Base-by-base conservation (phyloP, 2,113 vertebrate genomes). In the Dissostichus mawsoni region DNA sequence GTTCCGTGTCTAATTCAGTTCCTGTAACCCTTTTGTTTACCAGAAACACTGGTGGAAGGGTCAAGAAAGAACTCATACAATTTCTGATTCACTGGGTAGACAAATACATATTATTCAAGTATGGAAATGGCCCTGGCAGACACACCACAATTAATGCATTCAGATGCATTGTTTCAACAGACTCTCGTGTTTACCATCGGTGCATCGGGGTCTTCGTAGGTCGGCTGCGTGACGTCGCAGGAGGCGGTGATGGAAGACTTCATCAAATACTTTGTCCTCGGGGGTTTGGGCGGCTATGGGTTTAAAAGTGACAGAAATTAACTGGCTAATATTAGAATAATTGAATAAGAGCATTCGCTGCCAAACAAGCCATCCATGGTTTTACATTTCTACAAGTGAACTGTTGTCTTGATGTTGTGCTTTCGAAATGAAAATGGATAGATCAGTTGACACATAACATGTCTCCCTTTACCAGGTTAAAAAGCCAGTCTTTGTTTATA, bases 201-300 rank as follows among this genome's bases (percentile, higher is more conserved):
- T 10, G 65, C 33, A 1, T 89, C 77, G 0, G 8, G 74, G 53
- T 90, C 89, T 58, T 87, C 71, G 1, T 69, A 80, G 16, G 5
- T 0, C 3, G 41, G 0, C 48, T 87, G 55, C 0, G 2, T 1
- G 44, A 18, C 5, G 0, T 76, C 29, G 12, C 1, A 44, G 52
- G 65, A 48, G 51, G 4, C 23, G 8, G 11, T 50, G n/a, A 18
- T 8, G 1, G 6, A 2, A 3, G 76, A 12, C 53, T 52, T 71
- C 53, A 65, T 87, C 1, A 0, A 29, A 33, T 47, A 1, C 41
- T 23, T 73, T 20, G 47, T 84, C 58, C 17, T 55, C 1, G 55
- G 23, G n/a, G 74, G 16, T 33, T 58, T 72, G 6, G 58, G 20
- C 2, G 16, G 61, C 74, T 87, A 3, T 36, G 56, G 29, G 25